phyloP scores from a whole-genome alignment of 2,888 invertebrate genomes.

The Autographa pulchrina region DNA sequence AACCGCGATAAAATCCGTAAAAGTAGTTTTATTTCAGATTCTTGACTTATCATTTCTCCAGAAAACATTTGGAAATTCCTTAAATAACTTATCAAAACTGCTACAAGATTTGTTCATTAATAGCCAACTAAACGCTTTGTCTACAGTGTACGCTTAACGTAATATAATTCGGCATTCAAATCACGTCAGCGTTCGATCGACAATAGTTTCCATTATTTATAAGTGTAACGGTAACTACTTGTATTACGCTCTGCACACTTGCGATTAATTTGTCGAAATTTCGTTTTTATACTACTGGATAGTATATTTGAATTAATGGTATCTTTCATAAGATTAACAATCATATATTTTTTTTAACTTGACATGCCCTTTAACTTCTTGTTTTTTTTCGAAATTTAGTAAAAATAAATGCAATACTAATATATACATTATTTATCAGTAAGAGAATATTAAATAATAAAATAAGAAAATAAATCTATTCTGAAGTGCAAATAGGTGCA shows the following conservation, averaged over 20 bases:
- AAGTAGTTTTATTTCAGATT: no score
- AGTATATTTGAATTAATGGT: no score
- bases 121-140: not conserved
- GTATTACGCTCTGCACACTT: slow-evolving; percentile 13
- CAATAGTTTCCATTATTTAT: slow-evolving; percentile 60
- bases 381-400: no score
- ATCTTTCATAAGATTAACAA: no score
- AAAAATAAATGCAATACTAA: not conserved
- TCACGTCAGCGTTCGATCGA: slow-evolving; percentile 38
- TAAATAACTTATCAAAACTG: not conserved
- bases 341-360: no score
- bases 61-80: no score
- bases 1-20: no score
- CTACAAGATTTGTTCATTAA: not conserved
- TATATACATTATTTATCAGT: not conserved
- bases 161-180: slow-evolving; percentile 39
- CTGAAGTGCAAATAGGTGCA: not conserved
- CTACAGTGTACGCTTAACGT: slow-evolving; percentile 24
- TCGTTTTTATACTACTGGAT: not conserved
- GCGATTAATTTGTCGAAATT: slow-evolving; percentile 42
- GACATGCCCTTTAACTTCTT: slow-evolving; percentile 38
- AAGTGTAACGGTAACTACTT: slow-evolving; percentile 55
- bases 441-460: not conserved
- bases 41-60: no score
- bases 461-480: slow-evolving; percentile 9